These are phyloP conservation scores for Dasysyrphus albostriatus DNA, from an alignment of 2,888 invertebrate genomes.

Conservation along the genomic window DNA sequence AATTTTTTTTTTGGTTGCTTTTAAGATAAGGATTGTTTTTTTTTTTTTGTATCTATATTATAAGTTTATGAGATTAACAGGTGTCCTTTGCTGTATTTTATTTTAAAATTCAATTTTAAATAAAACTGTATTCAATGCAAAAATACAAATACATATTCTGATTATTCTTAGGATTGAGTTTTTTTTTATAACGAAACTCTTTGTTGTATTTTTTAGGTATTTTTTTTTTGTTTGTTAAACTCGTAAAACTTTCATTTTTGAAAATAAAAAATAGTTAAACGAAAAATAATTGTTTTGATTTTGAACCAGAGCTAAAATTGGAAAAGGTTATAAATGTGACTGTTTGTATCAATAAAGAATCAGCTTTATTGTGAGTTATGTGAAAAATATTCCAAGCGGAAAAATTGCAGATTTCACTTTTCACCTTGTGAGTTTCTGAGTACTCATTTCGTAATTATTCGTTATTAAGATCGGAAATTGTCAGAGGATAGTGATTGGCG, in stretches of 20 bases:
- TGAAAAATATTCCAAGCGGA: too few relatives aligned
- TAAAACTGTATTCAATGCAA: constrained; percentile 35
- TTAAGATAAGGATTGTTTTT: constrained; percentile 37
- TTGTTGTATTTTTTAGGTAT: constrained; percentile 50
- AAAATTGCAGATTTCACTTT: too few relatives aligned
- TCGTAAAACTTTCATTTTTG: neutral
- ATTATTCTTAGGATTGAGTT: neutral
- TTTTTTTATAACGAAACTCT: constrained; percentile 50
- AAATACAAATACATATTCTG: constrained; percentile 28
- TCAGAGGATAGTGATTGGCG: too few relatives aligned
- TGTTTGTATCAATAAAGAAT: too few relatives aligned
- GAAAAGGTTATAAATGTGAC: too few relatives aligned
- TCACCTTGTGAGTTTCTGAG: too few relatives aligned
- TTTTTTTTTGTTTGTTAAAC: constrained; percentile 16
- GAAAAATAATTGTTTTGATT: neutral
- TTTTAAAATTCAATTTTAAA: constrained; percentile 10
- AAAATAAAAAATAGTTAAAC: constrained; percentile 4
- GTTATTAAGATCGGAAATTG: too few relatives aligned
- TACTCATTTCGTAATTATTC: too few relatives aligned
- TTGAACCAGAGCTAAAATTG: too few relatives aligned
- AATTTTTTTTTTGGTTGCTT: constrained; percentile 51
- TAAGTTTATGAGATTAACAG: constrained; percentile 26
- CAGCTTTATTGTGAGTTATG: too few relatives aligned
- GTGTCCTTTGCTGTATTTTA: neutral
- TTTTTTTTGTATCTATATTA: constrained; percentile 9